Evolutionary conservation across 2,797 vertebrate genomes (phyloP).

Genomic region (Chelidonichthys spinosus): DNA sequence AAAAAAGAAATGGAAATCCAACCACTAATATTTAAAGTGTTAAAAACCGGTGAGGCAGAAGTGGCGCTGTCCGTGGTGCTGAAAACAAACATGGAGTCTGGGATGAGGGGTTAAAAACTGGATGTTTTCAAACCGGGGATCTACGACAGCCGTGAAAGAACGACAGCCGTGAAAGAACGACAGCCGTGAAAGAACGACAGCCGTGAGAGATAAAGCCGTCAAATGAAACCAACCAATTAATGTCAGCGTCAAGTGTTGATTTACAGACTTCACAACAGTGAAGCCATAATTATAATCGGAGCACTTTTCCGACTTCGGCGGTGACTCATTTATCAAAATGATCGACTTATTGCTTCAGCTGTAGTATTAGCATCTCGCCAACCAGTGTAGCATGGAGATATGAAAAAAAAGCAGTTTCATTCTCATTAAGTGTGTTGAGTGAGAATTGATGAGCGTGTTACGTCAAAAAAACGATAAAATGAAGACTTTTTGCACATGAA

Average conservation of each 20-base stretch:
- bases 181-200: no score
- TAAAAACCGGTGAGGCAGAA: constrained; percentile 3
- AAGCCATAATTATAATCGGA: no score
- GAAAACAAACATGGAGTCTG: background rate
- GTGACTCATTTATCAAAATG: background rate
- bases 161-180: no score
- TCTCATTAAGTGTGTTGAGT: constrained; percentile 1
- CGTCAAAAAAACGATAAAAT: background rate
- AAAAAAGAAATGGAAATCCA: background rate
- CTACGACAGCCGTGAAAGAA: background rate
- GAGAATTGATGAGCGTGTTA: background rate
- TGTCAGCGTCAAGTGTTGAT: no score
- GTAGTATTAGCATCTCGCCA: background rate
- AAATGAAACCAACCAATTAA: background rate
- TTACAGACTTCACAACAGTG: no score
- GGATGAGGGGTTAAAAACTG: background rate
- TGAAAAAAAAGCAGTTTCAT: constrained; percentile 7
- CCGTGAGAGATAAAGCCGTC: no score
- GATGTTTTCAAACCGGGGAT: background rate
- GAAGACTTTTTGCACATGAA: background rate
- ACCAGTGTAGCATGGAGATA: background rate
- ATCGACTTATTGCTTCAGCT: background rate
- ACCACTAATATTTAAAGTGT: background rate
- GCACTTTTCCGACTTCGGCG: background rate
- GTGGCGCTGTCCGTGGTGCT: constrained; percentile 70